Percentiles rank a stretch among this genome's conserved stretches.
Evolutionary conservation across 1,140 invertebrate genomes (phyloP).

Genomic region (Archivesica marissinica): DNA sequence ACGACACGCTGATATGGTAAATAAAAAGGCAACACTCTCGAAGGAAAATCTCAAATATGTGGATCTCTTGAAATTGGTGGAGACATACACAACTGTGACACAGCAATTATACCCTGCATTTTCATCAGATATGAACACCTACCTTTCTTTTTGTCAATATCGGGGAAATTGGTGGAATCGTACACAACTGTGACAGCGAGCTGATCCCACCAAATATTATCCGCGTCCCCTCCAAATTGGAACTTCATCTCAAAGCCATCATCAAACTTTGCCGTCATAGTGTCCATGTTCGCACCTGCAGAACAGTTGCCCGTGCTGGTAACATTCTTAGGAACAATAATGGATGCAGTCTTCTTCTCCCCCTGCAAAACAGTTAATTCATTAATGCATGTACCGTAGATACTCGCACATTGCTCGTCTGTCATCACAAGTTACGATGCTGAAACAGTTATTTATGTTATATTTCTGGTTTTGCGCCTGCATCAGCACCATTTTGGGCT

Average conservation of each 20-base stretch:
- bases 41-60: too few species aligned
- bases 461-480: too few species aligned
- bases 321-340: neutral
- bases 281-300: neutral
- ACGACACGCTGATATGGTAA: too few species aligned
- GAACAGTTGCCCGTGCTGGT: neutral
- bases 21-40: too few species aligned
- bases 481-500: too few species aligned
- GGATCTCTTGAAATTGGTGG: too few species aligned
- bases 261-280: neutral
- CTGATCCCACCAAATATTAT: slow-evolving; percentile 11
- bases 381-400: too few species aligned
- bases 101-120: too few species aligned
- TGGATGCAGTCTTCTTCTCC: neutral
- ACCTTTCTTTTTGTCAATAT: neutral
- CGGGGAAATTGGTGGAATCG: neutral
- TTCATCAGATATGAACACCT: neutral
- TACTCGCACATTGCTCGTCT: too few species aligned
- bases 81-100: too few species aligned
- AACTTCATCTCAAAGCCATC: neutral
- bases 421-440: too few species aligned
- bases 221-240: neutral
- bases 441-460: too few species aligned
- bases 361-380: neutral
- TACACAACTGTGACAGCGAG: neutral